phyloP scores from a whole-genome alignment of 2,113 vertebrate genomes.

The Ptilorrhoa leucosticta region DNA sequence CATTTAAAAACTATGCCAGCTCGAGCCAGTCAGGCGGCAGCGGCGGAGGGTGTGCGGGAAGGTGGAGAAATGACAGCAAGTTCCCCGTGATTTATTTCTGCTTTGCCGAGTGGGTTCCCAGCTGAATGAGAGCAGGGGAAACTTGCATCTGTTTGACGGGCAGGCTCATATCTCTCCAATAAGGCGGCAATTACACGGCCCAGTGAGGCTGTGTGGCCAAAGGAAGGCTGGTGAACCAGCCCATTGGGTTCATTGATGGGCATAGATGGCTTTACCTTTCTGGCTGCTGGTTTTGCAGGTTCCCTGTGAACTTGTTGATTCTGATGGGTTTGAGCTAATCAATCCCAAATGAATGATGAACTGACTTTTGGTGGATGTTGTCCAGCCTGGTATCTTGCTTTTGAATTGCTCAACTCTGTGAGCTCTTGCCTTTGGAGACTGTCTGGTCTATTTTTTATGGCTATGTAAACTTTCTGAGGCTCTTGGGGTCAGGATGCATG shows the following conservation, averaged over 20 bases:
- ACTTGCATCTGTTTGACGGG: constrained; percentile 83
- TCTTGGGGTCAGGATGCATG: neutral
- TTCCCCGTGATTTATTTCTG: constrained; percentile 84
- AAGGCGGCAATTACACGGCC: constrained; percentile 22
- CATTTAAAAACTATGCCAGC: constrained; percentile 73
- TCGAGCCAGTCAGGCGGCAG: constrained; percentile 66
- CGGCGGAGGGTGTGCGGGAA: constrained; percentile 67
- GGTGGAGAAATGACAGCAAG: constrained; percentile 78
- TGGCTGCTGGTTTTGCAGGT: neutral
- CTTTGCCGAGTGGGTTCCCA: constrained; percentile 68
- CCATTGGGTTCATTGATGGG: neutral
- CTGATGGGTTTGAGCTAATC: neutral
- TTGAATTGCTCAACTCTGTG: neutral
- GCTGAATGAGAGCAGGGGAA: constrained; percentile 77
- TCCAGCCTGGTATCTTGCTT: neutral
- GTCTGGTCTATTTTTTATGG: neutral
- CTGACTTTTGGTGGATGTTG: rapidly evolving
- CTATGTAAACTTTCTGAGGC: neutral
- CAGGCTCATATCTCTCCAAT: constrained; percentile 41
- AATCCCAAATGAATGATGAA: rapidly evolving
- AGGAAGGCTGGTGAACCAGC: neutral
- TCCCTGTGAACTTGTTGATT: neutral
- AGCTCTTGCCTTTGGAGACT: neutral
- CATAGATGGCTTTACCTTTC: neutral
- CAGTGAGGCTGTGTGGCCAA: neutral